phyloP scores from a whole-genome alignment of 1,140 invertebrate genomes.

The Reticulitermes speratus region DNA sequence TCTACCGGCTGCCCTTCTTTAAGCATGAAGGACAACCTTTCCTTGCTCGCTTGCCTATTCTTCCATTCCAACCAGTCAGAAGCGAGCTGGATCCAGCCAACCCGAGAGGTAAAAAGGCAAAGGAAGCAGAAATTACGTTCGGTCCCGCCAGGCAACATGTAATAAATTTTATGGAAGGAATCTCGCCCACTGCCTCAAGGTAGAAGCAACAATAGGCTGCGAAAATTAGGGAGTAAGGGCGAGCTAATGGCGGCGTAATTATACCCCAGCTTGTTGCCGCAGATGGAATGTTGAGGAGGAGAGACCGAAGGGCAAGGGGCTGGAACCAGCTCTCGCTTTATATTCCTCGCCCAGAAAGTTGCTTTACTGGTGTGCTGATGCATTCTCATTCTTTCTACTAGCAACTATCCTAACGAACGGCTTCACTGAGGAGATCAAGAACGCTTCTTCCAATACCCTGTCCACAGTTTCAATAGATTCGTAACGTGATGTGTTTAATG shows the following conservation, averaged over 20 bases:
- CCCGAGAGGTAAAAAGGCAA: not conserved
- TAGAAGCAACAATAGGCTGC: slow-evolving; percentile 37
- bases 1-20: slow-evolving; percentile 7
- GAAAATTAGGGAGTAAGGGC: slow-evolving; percentile 39
- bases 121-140: slow-evolving; percentile 6
- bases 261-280: slow-evolving; percentile 33
- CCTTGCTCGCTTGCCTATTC: not conserved
- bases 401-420: not conserved
- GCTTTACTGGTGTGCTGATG: not conserved
- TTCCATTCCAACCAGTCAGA: not conserved
- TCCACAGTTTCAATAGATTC: not conserved
- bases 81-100: not conserved
- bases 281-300: slow-evolving; percentile 8
- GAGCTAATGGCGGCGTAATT: slow-evolving; percentile 39
- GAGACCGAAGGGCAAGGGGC: not conserved
- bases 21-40: not conserved
- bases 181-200: slow-evolving; percentile 15
- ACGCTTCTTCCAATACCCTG: not conserved
- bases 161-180: slow-evolving; percentile 33
- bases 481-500: not conserved
- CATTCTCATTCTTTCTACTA: not conserved
- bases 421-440: not conserved
- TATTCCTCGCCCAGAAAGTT: slow-evolving; percentile 4
- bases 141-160: slow-evolving; percentile 19
- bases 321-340: not conserved